A percentile compares a stretch with the other conserved stretches of the same genome.
Evolutionary conservation across 2,113 vertebrate species (phyloP).

Genomic region (Oncorhynchus clarkii): DNA sequence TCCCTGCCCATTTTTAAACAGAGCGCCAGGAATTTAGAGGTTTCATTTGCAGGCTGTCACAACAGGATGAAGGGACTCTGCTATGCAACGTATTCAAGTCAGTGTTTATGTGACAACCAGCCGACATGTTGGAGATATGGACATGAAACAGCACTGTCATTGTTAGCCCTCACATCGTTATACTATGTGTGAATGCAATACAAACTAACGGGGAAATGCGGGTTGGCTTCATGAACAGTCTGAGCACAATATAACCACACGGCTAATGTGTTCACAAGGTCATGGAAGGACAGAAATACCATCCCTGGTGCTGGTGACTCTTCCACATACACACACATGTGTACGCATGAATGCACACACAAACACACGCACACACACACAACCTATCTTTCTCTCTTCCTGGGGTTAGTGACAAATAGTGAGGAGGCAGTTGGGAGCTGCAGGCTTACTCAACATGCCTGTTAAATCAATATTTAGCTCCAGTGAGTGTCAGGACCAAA

Average conservation of each 20-base stretch:
- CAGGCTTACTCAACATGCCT: neutral
- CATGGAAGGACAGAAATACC: neutral
- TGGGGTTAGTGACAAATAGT: constrained; percentile 17
- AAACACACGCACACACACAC: constrained; percentile 15
- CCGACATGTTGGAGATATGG: neutral
- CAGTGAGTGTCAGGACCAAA: constrained; percentile 35
- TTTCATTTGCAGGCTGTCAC: neutral
- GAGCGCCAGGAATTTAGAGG: neutral
- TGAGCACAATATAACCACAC: too few species aligned
- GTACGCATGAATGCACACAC: neutral
- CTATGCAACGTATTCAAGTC: neutral
- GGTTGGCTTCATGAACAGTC: too few species aligned
- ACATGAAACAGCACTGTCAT: too few species aligned
- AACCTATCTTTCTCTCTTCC: neutral
- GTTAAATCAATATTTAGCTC: constrained; percentile 53
- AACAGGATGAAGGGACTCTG: neutral
- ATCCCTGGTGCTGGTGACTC: neutral
- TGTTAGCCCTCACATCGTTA: too few species aligned
- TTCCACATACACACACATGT: neutral
- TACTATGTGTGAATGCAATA: neutral
- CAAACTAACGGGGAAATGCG: neutral
- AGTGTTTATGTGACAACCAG: neutral
- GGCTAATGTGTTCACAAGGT: neutral
- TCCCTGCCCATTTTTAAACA: neutral
- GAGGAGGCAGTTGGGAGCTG: constrained; percentile 3